Percentiles rank a stretch among this genome's conserved stretches.
These are phyloP conservation scores for Melanotaenia boesemani DNA, from an alignment of 2,797 vertebrate genomes.

Conservation along the genomic window DNA sequence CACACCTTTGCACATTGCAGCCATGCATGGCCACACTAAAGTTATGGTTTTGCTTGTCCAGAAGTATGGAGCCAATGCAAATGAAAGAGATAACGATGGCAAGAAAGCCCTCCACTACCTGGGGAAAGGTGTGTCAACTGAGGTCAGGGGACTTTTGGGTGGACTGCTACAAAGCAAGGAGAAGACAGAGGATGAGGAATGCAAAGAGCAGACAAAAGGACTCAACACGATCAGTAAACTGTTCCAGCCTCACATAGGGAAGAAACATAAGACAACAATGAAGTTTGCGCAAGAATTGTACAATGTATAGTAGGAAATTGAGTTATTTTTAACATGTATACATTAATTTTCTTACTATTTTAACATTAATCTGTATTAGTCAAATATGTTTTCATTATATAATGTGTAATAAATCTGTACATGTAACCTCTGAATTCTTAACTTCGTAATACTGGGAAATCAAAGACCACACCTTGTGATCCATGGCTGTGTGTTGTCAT, in stretches of 20 bases:
- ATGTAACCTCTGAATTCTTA: slow-evolving; percentile 13
- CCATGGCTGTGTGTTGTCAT: too few species aligned
- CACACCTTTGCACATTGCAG: slow-evolving; percentile 93
- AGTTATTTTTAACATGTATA: slow-evolving; percentile 10
- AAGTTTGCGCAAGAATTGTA: slow-evolving; percentile 66
- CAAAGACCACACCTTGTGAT: too few species aligned
- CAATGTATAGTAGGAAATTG: slow-evolving; percentile 6
- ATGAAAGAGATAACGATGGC: slow-evolving; percentile 90
- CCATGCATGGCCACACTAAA: slow-evolving; percentile 87
- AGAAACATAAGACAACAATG: slow-evolving; percentile 84
- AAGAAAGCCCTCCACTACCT: slow-evolving; percentile 91
- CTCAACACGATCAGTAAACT: slow-evolving; percentile 89
- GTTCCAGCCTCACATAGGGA: slow-evolving; percentile 83
- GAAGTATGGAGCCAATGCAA: slow-evolving; percentile 83
- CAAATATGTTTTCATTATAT: neutral
- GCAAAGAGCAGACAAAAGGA: slow-evolving; percentile 84
- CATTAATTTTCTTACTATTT: slow-evolving; percentile 11
- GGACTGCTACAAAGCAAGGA: slow-evolving; percentile 69
- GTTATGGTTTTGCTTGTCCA: slow-evolving; percentile 85
- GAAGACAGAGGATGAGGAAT: slow-evolving; percentile 78
- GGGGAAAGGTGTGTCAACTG: slow-evolving; percentile 70
- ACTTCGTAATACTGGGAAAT: neutral
- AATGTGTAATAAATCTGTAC: slow-evolving; percentile 27
- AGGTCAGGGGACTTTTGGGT: slow-evolving; percentile 85
- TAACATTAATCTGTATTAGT: neutral